Base-by-base conservation (phyloP, 1,140 invertebrate species). In the Leptonema lineaticorne region DNA sequence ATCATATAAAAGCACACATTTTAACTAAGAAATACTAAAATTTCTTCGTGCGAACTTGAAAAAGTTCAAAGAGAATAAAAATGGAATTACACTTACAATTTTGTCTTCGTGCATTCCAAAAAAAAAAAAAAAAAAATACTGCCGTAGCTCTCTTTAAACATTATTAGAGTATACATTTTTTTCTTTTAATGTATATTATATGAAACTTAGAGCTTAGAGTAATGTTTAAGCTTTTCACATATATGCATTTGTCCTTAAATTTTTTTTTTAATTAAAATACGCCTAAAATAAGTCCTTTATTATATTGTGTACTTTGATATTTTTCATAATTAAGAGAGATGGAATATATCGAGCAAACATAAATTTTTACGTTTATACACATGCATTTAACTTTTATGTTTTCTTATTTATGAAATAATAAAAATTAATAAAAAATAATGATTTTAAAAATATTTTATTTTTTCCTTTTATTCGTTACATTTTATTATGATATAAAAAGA, bases 321-420 rank as follows among this genome's bases (percentile, higher is more conserved):
- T n/a, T n/a, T n/a, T n/a, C n/a, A n/a, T 41, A 41, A 11, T 41
- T 41, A 16, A 41, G 11, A 33, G 37, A 16, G 11, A 41, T 41
- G 9, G 16, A 41, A 41, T 41, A 4, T 14, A 41, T 4, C 11
- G 1, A 33, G 11, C 11, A 41, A 4, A 11, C 16, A 41, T 41
- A 41, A 4, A 2, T 27, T 7, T 14, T 53, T 18, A 53, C 11
- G 48, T 24, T 53, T 11, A n/a, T 37, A 41, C 37, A 41, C 9
- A 41, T 41, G 37, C 37, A 41, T 41, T 41, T 41, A 41, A n/a
- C n/a, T n/a, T n/a, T 24, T 53, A n/a, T 53, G 20, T 53, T 22
- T 20, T 50, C 46, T 53, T 11, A 22, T 53, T 53, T 53, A 11
- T 24, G 48, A 6, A 53, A 53, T 22, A 53, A 22, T 53, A 50